Evolutionary conservation across 2,113 vertebrate genomes (phyloP).

Genomic region (Probosciger aterrimus): DNA sequence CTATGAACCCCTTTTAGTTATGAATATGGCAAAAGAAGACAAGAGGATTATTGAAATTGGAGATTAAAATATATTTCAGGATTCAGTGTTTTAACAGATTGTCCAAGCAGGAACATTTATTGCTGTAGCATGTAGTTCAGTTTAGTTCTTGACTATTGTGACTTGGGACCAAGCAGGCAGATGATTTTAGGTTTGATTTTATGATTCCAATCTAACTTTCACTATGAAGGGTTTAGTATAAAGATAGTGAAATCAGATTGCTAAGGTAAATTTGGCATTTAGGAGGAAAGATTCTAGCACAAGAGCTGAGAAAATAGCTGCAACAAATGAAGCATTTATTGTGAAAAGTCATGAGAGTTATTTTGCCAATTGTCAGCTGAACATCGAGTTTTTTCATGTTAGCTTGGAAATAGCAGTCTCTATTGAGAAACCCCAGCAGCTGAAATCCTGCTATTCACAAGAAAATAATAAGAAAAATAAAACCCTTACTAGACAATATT

Average conservation of each 20-base stretch:
- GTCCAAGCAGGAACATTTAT: not conserved
- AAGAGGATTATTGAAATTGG: not conserved
- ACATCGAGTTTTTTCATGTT: constrained; percentile 8
- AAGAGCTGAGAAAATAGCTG: not conserved
- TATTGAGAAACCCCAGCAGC: constrained; percentile 47
- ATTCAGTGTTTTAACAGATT: not conserved
- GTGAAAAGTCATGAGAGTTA: constrained; percentile 33
- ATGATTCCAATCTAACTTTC: not conserved
- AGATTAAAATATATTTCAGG: not conserved
- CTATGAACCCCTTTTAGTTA: not conserved
- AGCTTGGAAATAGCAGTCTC: constrained; percentile 35
- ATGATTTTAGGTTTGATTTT: not conserved
- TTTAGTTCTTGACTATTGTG: not conserved
- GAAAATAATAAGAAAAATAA: constrained; percentile 10
- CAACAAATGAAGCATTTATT: constrained; percentile 11
- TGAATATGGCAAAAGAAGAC: not conserved
- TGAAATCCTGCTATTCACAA: constrained; percentile 59
- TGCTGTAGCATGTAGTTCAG: not conserved
- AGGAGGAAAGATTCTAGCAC: not conserved
- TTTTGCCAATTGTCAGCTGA: constrained; percentile 47
- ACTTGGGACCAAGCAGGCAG: not conserved
- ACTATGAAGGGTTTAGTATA: not conserved
- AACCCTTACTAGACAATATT: constrained; percentile 26
- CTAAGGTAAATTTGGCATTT: not conserved
- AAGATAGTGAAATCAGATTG: not conserved